Percentiles rank a stretch among this genome's conserved stretches.
phyloP scores from a whole-genome alignment of 2,113 vertebrate species.

The Charadrius vociferus region DNA sequence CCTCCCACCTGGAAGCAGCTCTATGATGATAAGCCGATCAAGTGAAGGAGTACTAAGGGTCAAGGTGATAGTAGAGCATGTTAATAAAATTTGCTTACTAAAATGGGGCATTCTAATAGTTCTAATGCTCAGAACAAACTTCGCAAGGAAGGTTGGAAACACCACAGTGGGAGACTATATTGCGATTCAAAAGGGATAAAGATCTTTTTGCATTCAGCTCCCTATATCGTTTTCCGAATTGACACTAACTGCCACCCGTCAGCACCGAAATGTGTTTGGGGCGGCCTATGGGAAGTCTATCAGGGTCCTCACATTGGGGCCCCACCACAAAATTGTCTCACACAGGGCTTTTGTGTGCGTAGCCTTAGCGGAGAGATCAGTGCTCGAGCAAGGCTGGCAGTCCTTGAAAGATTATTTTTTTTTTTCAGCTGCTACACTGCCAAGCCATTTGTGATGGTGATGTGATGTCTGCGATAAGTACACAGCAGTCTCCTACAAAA shows the following conservation, averaged over 20 bases:
- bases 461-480: not conserved
- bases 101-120: not conserved
- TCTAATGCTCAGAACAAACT: not conserved
- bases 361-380: not conserved
- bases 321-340: not conserved
- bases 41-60: constrained; percentile 8
- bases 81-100: not conserved
- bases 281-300: not conserved
- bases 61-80: not conserved
- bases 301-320: not conserved
- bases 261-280: not conserved
- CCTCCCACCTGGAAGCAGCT: not conserved
- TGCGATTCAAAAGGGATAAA: not conserved
- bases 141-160: not conserved
- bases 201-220: not conserved
- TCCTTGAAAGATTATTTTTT: not conserved
- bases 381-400: rapidly evolving
- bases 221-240: not conserved
- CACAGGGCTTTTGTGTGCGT: not conserved
- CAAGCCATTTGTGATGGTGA: not conserved
- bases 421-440: not conserved
- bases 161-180: not conserved
- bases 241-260: not conserved
- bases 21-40: not conserved
- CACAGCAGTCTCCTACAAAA: not conserved